phyloP scores from a whole-genome alignment of 2,113 vertebrate species.

The Xenopus laevis region DNA sequence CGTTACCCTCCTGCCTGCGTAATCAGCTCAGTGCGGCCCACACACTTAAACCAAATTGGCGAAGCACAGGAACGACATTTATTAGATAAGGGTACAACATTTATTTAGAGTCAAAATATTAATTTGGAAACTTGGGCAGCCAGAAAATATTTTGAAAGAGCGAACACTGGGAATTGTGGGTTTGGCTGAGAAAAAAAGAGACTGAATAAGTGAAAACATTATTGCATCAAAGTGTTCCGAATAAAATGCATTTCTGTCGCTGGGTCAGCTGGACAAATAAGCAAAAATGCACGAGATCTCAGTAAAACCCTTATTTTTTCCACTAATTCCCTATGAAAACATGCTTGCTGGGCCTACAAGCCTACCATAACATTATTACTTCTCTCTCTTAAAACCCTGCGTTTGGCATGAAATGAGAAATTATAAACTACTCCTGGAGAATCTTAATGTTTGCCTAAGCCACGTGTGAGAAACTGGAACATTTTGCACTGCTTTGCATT shows the following conservation, averaged over 20 bases:
- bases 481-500: not conserved
- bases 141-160: not conserved
- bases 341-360: not conserved
- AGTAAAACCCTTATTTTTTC: not conserved
- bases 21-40: too few relatives aligned
- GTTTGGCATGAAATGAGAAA: not conserved
- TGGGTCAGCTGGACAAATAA: not conserved
- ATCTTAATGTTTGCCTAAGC: not conserved
- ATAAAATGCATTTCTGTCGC: not conserved
- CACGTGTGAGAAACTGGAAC: not conserved
- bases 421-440: not conserved
- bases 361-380: not conserved
- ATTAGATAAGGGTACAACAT: not conserved
- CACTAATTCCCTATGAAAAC: not conserved
- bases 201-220: not conserved
- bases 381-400: not conserved
- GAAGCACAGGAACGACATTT: too few relatives aligned
- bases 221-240: not conserved
- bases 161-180: not conserved
- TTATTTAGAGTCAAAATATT: not conserved
- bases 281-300: not conserved
- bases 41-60: too few relatives aligned
- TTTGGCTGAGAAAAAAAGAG: slow-evolving; percentile 1
- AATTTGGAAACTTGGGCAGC: not conserved
- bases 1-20: too few relatives aligned